phyloP scores from a whole-genome alignment of 2,888 invertebrate genomes.

The Hymenopus coronatus region DNA sequence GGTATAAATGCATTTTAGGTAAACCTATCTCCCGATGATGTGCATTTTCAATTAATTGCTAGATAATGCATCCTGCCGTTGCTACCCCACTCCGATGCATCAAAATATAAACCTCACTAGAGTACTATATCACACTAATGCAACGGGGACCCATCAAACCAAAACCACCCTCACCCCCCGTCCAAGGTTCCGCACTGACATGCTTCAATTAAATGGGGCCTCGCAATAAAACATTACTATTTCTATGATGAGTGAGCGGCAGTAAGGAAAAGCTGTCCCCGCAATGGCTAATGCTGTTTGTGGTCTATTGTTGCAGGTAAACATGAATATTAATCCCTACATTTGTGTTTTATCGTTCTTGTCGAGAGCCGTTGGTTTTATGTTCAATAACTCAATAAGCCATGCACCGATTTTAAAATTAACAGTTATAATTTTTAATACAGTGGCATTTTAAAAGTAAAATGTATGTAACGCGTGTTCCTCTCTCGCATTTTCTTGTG shows the following conservation, averaged over 20 bases:
- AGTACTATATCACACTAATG: constrained; percentile 20
- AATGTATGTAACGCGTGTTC: too few species aligned
- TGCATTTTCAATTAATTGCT: constrained; percentile 34
- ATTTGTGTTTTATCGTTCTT: neutral
- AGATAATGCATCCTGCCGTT: constrained; percentile 28
- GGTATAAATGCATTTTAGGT: constrained; percentile 26
- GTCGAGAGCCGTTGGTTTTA: neutral
- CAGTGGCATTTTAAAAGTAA: too few species aligned
- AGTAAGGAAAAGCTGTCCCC: neutral
- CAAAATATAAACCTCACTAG: constrained; percentile 28
- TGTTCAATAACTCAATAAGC: neutral
- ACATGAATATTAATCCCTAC: neutral
- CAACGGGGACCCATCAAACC: constrained; percentile 22
- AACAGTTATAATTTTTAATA: too few species aligned
- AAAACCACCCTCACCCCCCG: constrained; percentile 2
- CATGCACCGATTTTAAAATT: neutral
- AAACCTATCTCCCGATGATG: constrained; percentile 24
- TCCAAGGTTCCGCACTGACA: neutral
- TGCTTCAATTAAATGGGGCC: constrained; percentile 18
- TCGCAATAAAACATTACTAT: constrained; percentile 16
- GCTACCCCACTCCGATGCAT: constrained; percentile 22
- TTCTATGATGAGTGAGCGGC: neutral
- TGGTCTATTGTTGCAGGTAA: neutral
- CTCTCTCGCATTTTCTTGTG: too few species aligned
- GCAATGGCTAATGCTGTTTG: neutral